Base-by-base conservation (phyloP, 2,797 vertebrate species). In the Hypotaenidia philippensis region DNA sequence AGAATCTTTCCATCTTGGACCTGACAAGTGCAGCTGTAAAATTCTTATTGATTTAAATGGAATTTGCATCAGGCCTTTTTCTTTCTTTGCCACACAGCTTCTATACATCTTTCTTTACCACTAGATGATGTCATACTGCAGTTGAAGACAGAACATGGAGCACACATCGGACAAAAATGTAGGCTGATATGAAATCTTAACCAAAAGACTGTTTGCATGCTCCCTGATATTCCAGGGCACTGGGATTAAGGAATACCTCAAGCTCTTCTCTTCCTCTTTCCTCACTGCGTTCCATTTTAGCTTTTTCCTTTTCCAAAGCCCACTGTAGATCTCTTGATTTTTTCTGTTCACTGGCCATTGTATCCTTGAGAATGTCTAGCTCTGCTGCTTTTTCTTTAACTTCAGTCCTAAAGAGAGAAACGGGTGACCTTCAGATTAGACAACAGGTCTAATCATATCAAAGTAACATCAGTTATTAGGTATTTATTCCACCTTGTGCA, bases 321-420 rank as follows among this genome's bases (percentile, higher is more conserved):
- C 99, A 99, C 79, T 99, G 99, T 23, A 99, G 97, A 80, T 99
- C 99, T 95, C 99, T 97, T 80, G 97, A 98, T 60, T 97, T 99
- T 91, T 98, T 99, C 97, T 98, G 99, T 95, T 99, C 99, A 4
- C 94, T 98, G 45, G 97, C 98, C 97, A 99, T 97, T 31, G 98
- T 97, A 81, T 99, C 99, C 59, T 94, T 99, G 81, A 99, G 97
- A 36, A 97, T 45, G 53, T 99, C 98, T 38, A 99, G 94, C 89
- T 99, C 98, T 59, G 98, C 97, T 36, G 98, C 98, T 97, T 99
- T 99, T 95, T 99, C 98, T 19, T 98, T 98, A 70, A 99, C 96
- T 97, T 99, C 99, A 11, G 90, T 95, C 96, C 99, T 99, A 96
- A 93, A 44, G 94, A 86, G 70, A 85, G 69, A 47, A 89, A 92